phyloP scores from a whole-genome alignment of 92 coral and sea anemone species.

The Phenganax subtilis region DNA sequence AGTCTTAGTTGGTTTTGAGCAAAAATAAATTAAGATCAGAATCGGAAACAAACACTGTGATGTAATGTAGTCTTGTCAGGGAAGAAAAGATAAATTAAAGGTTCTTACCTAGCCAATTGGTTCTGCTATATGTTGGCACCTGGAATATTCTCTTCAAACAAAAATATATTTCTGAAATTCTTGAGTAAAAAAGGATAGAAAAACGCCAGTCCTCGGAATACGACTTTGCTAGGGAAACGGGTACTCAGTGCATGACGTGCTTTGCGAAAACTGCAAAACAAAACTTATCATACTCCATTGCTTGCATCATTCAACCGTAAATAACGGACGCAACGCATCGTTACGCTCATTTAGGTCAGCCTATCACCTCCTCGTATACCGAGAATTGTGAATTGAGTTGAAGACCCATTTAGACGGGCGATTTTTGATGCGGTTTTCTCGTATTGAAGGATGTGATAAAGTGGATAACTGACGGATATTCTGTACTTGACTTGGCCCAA shows the following conservation, averaged over 20 bases:
- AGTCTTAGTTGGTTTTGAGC: no score
- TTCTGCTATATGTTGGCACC: background rate
- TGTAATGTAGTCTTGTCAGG: background rate
- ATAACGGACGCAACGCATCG: constrained; percentile 27
- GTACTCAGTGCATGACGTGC: constrained; percentile 42
- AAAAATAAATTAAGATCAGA: no score
- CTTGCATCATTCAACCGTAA: constrained; percentile 32
- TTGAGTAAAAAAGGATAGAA: background rate
- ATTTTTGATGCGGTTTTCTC: no score
- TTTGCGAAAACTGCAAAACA: constrained; percentile 15
- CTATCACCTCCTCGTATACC: background rate
- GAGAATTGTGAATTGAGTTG: background rate
- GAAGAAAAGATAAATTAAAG: background rate
- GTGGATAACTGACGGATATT: no score
- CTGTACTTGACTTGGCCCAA: no score
- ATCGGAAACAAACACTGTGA: no score
- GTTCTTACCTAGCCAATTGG: constrained; percentile 32
- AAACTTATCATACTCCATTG: constrained; percentile 28
- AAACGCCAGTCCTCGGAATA: constrained; percentile 23
- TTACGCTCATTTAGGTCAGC: constrained; percentile 7
- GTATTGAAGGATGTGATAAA: no score
- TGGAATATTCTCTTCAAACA: background rate
- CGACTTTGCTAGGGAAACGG: constrained; percentile 34
- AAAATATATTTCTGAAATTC: constrained; percentile 4
- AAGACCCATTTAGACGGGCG: no score